Percentiles rank a stretch among this genome's conserved stretches.
phyloP scores from a whole-genome alignment of 2,888 invertebrate species.

The Diabrotica balteata region DNA sequence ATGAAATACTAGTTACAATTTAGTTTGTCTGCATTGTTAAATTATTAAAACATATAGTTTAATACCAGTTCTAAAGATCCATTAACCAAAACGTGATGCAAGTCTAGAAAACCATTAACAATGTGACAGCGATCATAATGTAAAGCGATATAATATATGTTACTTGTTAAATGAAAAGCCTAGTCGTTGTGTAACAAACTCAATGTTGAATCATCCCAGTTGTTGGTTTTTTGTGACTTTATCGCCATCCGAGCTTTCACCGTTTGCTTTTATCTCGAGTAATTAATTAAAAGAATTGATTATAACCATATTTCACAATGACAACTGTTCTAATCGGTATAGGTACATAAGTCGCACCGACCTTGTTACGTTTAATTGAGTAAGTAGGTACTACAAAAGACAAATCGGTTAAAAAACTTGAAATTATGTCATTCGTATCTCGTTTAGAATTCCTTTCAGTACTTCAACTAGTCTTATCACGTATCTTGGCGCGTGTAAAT shows the following conservation, averaged over 20 bases:
- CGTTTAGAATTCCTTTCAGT: conserved; percentile 19
- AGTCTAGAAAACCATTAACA: too few relatives aligned
- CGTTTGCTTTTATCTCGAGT: conserved; percentile 7
- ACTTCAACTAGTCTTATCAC: conserved; percentile 24
- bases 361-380: conserved; percentile 24
- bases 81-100: too few relatives aligned
- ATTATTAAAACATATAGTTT: too few relatives aligned
- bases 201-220: conserved; percentile 8
- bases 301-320: conserved; percentile 22
- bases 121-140: too few relatives aligned
- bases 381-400: conserved; percentile 16
- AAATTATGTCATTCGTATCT: conserved; percentile 22
- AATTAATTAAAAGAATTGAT: conserved; percentile 20
- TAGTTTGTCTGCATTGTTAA: too few relatives aligned
- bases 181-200: too few relatives aligned
- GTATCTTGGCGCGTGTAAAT: conserved; percentile 9
- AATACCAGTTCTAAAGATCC: too few relatives aligned
- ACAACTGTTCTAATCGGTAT: conserved; percentile 11
- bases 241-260: conserved; percentile 4
- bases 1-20: too few relatives aligned
- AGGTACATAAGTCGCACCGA: conserved; percentile 3
- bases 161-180: too few relatives aligned
- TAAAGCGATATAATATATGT: too few relatives aligned
- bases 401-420: conserved; percentile 22
- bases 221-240: background rate